Evolutionary conservation across 2,113 vertebrate species (phyloP).

Genomic region (Callionymus lyra): DNA sequence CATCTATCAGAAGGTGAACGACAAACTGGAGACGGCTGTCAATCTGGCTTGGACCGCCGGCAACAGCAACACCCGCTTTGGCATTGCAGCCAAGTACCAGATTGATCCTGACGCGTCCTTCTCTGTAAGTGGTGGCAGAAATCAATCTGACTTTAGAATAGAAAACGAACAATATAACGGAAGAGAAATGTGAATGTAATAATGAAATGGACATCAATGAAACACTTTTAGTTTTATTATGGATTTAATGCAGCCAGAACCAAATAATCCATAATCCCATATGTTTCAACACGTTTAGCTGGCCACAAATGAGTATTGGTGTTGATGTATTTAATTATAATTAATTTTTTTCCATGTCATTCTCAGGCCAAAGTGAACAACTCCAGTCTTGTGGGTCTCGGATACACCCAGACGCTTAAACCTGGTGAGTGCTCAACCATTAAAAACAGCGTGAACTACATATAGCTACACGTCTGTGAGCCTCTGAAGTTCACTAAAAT

Average conservation of each 20-base stretch:
- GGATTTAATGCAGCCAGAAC: background rate
- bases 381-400: constrained; percentile 92
- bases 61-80: constrained; percentile 96
- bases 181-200: too few relatives aligned
- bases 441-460: too few relatives aligned
- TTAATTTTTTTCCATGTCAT: constrained; percentile 1
- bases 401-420: constrained; percentile 94
- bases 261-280: too few relatives aligned
- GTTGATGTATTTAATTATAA: too few relatives aligned
- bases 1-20: constrained; percentile 97
- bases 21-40: constrained; percentile 91
- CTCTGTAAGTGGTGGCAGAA: constrained; percentile 73
- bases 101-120: constrained; percentile 90
- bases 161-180: too few relatives aligned
- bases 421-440: constrained; percentile 71
- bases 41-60: constrained; percentile 96
- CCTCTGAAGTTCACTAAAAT: too few relatives aligned
- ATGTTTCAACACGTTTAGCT: too few relatives aligned
- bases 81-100: constrained; percentile 96
- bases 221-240: too few relatives aligned
- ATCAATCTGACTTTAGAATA: background rate
- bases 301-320: too few relatives aligned
- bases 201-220: too few relatives aligned
- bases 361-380: constrained; percentile 96
- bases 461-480: too few relatives aligned